These are phyloP conservation scores for Ptiloglossa arizonensis DNA, from an alignment of 1,140 invertebrate species.

Conservation along the genomic window DNA sequence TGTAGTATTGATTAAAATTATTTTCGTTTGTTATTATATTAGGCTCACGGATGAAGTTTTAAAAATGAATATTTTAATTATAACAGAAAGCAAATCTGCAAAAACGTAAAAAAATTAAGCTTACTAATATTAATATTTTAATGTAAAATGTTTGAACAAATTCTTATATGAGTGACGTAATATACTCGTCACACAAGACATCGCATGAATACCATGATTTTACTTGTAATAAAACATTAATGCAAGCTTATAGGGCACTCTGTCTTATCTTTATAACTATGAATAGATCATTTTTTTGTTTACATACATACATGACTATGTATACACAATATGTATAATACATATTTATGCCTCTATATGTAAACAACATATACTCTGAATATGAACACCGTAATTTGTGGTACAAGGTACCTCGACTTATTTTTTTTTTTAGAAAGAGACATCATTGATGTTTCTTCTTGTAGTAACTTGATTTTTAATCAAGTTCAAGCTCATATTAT, in stretches of 20 bases:
- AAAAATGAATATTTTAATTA: slow-evolving; percentile 25
- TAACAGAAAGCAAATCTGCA: background rate
- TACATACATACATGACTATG: slow-evolving; percentile 59
- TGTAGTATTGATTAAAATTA: slow-evolving; percentile 7
- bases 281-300: slow-evolving; percentile 47
- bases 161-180: slow-evolving; percentile 15
- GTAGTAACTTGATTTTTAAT: slow-evolving; percentile 65
- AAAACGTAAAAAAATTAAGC: slow-evolving; percentile 3
- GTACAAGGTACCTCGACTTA: slow-evolving; percentile 48
- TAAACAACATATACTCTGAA: slow-evolving; percentile 54
- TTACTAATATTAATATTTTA: background rate
- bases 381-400: slow-evolving; percentile 65
- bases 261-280: slow-evolving; percentile 54
- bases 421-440: slow-evolving; percentile 32
- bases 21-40: slow-evolving; percentile 24
- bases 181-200: slow-evolving; percentile 10
- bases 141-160: slow-evolving; percentile 12
- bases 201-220: slow-evolving; percentile 27
- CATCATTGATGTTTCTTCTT: slow-evolving; percentile 23
- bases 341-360: slow-evolving; percentile 50
- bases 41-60: slow-evolving; percentile 25
- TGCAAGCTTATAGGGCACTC: slow-evolving; percentile 61
- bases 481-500: slow-evolving; percentile 59
- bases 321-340: slow-evolving; percentile 57
- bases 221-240: slow-evolving; percentile 21